Percentiles rank a stretch among this genome's conserved stretches.
phyloP scores from a whole-genome alignment of 1,140 invertebrate genomes.

The Gerris buenoi region DNA sequence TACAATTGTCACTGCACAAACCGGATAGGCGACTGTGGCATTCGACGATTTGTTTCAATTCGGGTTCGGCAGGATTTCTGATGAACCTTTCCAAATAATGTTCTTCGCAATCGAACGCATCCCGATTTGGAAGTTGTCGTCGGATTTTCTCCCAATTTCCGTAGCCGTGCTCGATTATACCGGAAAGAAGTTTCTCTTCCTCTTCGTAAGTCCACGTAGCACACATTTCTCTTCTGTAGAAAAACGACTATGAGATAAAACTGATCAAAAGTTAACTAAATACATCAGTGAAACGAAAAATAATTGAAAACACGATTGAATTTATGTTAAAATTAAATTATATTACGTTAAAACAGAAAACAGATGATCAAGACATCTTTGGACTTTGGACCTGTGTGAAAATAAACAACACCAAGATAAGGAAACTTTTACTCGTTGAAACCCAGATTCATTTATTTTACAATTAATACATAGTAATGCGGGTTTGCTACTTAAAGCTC shows the following conservation, averaged over 20 bases:
- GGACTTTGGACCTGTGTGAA: background rate
- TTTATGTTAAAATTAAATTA: background rate
- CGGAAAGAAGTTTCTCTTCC: conserved; percentile 6
- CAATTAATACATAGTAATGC: too few species aligned
- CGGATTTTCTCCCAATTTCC: conserved; percentile 7
- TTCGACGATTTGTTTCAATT: background rate
- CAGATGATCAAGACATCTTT: background rate
- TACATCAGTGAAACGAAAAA: background rate
- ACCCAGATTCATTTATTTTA: too few species aligned
- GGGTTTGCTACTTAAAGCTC: too few species aligned
- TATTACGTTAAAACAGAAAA: background rate
- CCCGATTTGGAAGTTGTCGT: background rate
- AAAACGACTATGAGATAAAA: background rate
- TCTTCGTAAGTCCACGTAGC: conserved; percentile 3
- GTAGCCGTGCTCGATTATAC: background rate
- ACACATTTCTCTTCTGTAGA: background rate
- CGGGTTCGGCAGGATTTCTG: background rate
- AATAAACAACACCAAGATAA: background rate
- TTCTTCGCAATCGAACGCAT: background rate
- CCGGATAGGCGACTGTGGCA: background rate
- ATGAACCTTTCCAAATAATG: conserved; percentile 7
- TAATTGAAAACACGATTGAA: background rate
- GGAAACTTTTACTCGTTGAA: too few species aligned
- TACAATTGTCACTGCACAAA: conserved; percentile 8
- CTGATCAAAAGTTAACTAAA: background rate